Evolutionary conservation across 2,888 invertebrate genomes (phyloP).

Genomic region (Melinaea menophilus): DNA sequence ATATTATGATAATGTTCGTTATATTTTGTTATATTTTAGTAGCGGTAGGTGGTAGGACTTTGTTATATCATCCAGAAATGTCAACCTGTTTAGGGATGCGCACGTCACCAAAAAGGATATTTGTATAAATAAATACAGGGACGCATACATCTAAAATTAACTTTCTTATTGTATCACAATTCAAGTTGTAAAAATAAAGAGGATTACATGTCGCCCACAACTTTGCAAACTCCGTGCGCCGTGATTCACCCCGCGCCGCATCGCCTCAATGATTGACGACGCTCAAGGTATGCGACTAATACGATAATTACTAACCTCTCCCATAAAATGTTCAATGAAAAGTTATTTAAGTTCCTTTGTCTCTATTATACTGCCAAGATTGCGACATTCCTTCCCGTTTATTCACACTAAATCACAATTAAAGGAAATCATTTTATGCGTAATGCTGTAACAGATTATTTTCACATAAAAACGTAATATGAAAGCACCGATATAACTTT

Average conservation of each 20-base stretch:
- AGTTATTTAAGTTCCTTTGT: background rate
- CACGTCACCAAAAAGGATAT: slow-evolving; percentile 31
- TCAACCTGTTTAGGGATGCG: slow-evolving; percentile 25
- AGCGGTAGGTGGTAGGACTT: slow-evolving; percentile 5
- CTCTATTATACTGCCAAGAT: slow-evolving; percentile 9
- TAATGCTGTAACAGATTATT: slow-evolving; percentile 7
- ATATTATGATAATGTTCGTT: background rate
- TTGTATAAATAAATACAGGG: slow-evolving; percentile 34
- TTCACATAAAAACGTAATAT: slow-evolving; percentile 9
- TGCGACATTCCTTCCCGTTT: slow-evolving; percentile 13
- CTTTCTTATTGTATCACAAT: slow-evolving; percentile 57
- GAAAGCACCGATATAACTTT: slow-evolving; percentile 17
- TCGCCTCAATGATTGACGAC: slow-evolving; percentile 42
- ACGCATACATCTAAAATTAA: slow-evolving; percentile 50
- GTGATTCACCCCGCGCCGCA: slow-evolving; percentile 48
- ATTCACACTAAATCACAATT: slow-evolving; percentile 4
- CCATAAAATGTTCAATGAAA: slow-evolving; percentile 23
- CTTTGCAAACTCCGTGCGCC: slow-evolving; percentile 32
- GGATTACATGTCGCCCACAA: slow-evolving; percentile 59
- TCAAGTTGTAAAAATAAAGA: slow-evolving; percentile 59
- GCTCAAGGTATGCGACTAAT: slow-evolving; percentile 49
- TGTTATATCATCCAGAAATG: slow-evolving; percentile 21
- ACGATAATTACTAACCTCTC: slow-evolving; percentile 31
- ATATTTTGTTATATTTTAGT: slow-evolving; percentile 10
- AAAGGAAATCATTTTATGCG: slow-evolving; percentile 13